Percentiles rank a stretch among this genome's conserved stretches.
Conservation (phyloP, 2,113 vertebrate species). For the Catharus bicknelli region DNA sequence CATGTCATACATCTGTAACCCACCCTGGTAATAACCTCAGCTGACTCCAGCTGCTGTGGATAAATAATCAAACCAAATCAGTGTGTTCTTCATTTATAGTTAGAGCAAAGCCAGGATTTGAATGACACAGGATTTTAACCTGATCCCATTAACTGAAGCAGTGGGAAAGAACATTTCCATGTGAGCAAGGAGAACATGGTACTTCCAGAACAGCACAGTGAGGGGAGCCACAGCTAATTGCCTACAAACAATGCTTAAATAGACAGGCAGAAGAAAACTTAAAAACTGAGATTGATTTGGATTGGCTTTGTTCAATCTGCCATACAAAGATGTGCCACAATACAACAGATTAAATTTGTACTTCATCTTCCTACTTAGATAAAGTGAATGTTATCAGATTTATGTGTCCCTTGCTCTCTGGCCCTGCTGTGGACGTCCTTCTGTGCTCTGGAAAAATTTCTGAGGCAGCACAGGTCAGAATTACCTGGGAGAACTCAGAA, state of each 20-base stretch:
- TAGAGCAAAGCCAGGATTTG: background rate
- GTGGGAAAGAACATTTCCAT: background rate
- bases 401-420: background rate
- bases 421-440: background rate
- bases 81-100: background rate
- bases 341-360: background rate
- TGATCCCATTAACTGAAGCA: background rate
- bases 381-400: background rate
- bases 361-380: background rate
- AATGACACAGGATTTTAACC: background rate
- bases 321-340: background rate
- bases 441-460: background rate
- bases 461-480: background rate
- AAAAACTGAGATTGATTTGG: background rate
- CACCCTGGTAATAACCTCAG: background rate
- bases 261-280: background rate
- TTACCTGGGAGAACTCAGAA: background rate
- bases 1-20: background rate
- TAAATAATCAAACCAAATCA: background rate
- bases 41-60: background rate
- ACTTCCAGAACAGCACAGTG: background rate
- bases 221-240: background rate
- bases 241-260: background rate
- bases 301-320: background rate
- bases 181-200: background rate